phyloP scores from a whole-genome alignment of 2,113 vertebrate genomes.

The Glareola pratincola region DNA sequence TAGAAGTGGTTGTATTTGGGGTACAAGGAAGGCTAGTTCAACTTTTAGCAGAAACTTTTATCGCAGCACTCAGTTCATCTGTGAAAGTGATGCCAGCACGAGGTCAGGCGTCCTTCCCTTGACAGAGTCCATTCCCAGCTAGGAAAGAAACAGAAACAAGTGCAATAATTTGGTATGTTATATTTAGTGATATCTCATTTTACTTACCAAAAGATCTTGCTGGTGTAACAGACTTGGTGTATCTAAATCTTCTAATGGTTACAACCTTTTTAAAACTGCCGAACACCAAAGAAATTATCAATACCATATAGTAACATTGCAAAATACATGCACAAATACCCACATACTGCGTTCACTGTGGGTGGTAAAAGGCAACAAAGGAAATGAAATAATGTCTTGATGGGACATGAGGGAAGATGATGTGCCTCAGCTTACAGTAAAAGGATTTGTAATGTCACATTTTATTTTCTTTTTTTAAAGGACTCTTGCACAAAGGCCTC shows the following conservation, averaged over 20 bases:
- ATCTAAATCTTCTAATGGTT: neutral
- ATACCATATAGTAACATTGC: neutral
- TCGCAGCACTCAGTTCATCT: neutral
- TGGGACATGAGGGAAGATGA: neutral
- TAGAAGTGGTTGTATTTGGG: neutral
- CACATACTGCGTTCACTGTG: neutral
- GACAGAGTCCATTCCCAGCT: neutral
- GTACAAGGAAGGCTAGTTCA: neutral
- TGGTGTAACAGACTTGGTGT: neutral
- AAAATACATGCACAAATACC: neutral
- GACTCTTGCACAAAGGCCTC: neutral
- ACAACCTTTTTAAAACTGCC: neutral
- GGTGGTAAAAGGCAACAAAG: neutral
- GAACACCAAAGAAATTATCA: neutral
- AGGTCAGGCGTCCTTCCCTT: neutral
- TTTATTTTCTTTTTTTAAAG: neutral
- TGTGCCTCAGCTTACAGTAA: neutral
- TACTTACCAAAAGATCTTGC: neutral
- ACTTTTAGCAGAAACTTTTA: neutral
- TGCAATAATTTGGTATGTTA: neutral
- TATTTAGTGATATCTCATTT: neutral
- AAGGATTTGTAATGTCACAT: neutral
- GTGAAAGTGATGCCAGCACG: neutral
- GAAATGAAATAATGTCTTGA: neutral
- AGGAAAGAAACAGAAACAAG: neutral